Percentiles rank a stretch among this genome's conserved stretches.
Conservation (phyloP, 2,888 invertebrate genomes). For the Stenurella melanura region DNA sequence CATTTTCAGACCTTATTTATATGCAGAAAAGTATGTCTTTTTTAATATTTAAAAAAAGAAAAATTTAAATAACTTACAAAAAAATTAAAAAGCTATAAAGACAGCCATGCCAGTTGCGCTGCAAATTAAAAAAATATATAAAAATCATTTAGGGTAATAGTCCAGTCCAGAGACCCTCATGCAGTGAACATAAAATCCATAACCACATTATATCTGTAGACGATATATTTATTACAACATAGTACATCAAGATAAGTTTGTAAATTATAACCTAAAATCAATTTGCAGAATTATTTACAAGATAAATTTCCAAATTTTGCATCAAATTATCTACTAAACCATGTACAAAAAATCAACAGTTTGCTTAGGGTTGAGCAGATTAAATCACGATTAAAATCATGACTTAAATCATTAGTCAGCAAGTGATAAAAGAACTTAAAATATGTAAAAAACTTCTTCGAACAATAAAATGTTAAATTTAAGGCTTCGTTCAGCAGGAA, state of each 20-base stretch:
- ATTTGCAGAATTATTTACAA: not conserved
- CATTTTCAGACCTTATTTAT: slow-evolving; percentile 28
- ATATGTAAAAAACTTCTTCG: too few species aligned
- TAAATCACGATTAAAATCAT: too few species aligned
- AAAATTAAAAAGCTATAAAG: slow-evolving; percentile 69
- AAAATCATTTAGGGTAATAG: slow-evolving; percentile 41
- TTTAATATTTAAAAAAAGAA: slow-evolving; percentile 54
- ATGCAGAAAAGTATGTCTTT: not conserved
- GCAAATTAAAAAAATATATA: slow-evolving; percentile 70
- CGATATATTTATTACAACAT: slow-evolving; percentile 18
- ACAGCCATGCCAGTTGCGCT: slow-evolving; percentile 72
- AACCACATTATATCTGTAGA: slow-evolving; percentile 35
- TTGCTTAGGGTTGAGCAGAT: too few species aligned
- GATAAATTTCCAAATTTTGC: too few species aligned
- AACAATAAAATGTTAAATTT: too few species aligned
- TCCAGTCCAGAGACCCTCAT: slow-evolving; percentile 49
- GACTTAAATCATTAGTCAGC: too few species aligned
- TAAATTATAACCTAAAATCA: not conserved
- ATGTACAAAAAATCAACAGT: too few species aligned
- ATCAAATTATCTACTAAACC: too few species aligned
- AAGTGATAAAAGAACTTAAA: too few species aligned
- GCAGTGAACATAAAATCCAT: slow-evolving; percentile 47
- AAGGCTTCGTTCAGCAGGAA: too few species aligned
- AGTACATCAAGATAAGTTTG: slow-evolving; percentile 41
- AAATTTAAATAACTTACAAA: slow-evolving; percentile 70